Evolutionary conservation across 2,113 vertebrate species (phyloP), one percentile per base, ranked within the genome.

Genomic region (Xiphias gladius): DNA sequence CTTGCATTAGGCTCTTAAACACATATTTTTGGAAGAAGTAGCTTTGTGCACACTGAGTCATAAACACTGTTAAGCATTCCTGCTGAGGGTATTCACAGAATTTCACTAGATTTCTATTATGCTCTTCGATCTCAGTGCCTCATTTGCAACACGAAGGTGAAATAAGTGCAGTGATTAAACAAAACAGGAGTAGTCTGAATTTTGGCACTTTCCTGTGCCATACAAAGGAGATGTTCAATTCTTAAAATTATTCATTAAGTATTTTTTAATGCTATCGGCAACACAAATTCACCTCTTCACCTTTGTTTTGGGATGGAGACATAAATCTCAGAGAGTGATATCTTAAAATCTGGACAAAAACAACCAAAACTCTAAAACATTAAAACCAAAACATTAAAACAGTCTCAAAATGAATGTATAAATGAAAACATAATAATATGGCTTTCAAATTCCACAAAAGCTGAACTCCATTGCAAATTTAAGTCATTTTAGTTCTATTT

Each of bases 31-130:
- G 28, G 59, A 41, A 66, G 41, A 28, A 48, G 2, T 43, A 11
- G 41, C 2, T 8, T 43, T 35, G 7, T n/a, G n/a, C n/a, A n/a
- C n/a, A n/a, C n/a, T n/a, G n/a, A 63, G 24, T 57, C 54, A 35
- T 35, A 3, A 57, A 24, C 37, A 28, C 63, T 20, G 55, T 19
- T 1, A 43, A 65, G 30, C 57, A 37, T 20, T 73, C 81, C 54
- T 13, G 63, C 73, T 46, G 65, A 48, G 74, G 35, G n/a, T n/a
- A n/a, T n/a, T n/a, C n/a, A n/a, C 7, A 7, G 35, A 37, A 37
- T 74, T 65, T 74, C 16, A 54, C 16, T 57, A 82, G 62, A 69
- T 75, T 63, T 43, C 54, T 67, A n/a, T 35, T 50, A 32, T 57
- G 50, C 26, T n/a, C 20, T 46, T 43, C 11, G 3, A 20, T 66